Conservation (phyloP, 30 jellyfish, hydroid and myxozoan genomes). For the Hydractinia symbiolongicarpus region DNA sequence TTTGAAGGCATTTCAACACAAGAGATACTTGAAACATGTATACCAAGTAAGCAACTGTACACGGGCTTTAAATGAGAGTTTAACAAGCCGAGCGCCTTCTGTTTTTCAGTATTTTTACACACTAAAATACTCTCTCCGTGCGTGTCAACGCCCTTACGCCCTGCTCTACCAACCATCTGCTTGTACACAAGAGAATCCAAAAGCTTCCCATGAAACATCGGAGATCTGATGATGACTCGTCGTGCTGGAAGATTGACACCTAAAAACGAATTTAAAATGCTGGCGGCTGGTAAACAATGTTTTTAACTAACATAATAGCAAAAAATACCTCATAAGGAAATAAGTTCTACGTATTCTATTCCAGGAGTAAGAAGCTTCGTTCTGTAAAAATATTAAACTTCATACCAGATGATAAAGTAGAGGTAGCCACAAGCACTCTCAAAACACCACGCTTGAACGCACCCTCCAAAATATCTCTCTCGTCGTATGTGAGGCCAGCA, state of each 20-base stretch:
- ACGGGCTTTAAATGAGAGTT: constrained; percentile 71
- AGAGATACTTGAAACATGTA: background rate
- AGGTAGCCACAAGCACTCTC: constrained; percentile 80
- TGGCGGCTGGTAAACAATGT: background rate
- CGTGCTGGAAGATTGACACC: constrained; percentile 97
- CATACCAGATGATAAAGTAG: constrained; percentile 89
- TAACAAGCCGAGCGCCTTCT: constrained; percentile 48
- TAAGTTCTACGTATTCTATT: background rate
- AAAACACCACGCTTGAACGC: constrained; percentile 81
- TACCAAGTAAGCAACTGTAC: constrained; percentile 85
- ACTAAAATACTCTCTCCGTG: constrained; percentile 81
- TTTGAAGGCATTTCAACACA: background rate
- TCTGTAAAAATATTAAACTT: background rate
- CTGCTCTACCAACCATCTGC: constrained; percentile 98
- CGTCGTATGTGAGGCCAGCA: constrained; percentile 93
- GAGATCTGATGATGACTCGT: constrained; percentile 83
- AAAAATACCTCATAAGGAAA: background rate
- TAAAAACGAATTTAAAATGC: constrained; percentile 9
- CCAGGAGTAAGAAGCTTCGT: background rate
- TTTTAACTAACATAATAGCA: background rate
- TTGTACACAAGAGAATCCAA: constrained; percentile 77
- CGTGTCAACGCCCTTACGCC: constrained; percentile 88
- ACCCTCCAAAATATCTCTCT: constrained; percentile 87
- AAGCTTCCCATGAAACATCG: constrained; percentile 83
- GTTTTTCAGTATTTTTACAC: constrained; percentile 77